These are phyloP conservation scores for Otocyon megalotis DNA, from an alignment of 2,113 vertebrate genomes.

Conservation along the genomic window DNA sequence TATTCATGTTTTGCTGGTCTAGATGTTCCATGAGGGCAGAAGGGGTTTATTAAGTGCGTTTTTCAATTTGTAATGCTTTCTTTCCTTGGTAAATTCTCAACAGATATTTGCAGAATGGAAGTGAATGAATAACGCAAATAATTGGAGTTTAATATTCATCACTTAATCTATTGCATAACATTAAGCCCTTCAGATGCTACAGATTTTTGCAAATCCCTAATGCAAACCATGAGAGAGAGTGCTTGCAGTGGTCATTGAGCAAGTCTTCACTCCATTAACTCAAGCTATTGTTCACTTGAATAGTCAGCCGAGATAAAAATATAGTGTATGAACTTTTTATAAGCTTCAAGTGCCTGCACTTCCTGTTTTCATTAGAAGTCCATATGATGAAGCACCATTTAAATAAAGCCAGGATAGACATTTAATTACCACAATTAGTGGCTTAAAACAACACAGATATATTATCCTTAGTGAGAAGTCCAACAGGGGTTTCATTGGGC, in stretches of 20 bases:
- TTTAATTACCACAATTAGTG: constrained; percentile 57
- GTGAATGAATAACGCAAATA: constrained; percentile 54
- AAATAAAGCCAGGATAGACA: neutral
- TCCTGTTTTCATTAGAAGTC: constrained; percentile 49
- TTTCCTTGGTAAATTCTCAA: constrained; percentile 26
- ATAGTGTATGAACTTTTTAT: constrained; percentile 37
- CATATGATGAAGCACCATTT: neutral
- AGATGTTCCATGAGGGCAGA: neutral
- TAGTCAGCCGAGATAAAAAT: constrained; percentile 47
- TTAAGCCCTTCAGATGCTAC: neutral
- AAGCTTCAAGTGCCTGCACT: neutral
- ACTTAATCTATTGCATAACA: constrained; percentile 18
- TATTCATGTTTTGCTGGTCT: constrained; percentile 27
- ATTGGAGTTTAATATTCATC: neutral
- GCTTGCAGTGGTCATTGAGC: neutral
- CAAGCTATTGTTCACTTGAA: neutral
- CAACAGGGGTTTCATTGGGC: neutral
- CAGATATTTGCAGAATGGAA: neutral
- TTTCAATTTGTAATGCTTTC: neutral
- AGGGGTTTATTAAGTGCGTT: neutral
- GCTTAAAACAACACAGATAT: constrained; percentile 29
- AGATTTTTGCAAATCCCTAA: neutral
- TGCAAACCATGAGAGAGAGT: constrained; percentile 1
- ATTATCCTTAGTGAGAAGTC: neutral
- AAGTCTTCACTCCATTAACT: constrained; percentile 9